Base-by-base conservation (phyloP, 2,113 vertebrate species). In the Todiramphus chloris region DNA sequence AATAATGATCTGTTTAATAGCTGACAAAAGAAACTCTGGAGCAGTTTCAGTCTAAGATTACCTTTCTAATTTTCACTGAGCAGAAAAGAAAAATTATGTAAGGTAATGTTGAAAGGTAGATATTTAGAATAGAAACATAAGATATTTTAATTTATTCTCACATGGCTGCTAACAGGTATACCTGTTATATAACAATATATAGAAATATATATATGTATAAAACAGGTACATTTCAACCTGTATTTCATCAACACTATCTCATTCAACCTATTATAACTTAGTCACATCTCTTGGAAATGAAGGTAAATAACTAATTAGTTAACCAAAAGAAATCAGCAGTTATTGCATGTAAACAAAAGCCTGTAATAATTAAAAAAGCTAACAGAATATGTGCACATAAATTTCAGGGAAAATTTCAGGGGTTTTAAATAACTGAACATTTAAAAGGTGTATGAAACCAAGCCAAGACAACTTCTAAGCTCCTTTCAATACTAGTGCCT, bases 1-100 rank as follows among this genome's bases (percentile, higher is more conserved):
- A 93, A 79, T 80, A 91, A 94, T 25, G 39, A 85, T n/a, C 62
- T 92, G 35, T 89, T 96, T 89, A 87, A 85, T 27, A 37, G n/a
- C 16, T 85, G 44, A 77, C 24, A 75, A 80, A 93, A 92, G 31
- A 90, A 16, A 73, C 66, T 92, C 68, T 76, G 41, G 16, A 89
- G n/a, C 12, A 55, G 5, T 89, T 88, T 93, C 37, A 37, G 13
- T 50, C 39, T 91, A 81, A 58, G n/a, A 66, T 39, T 37, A 85
- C 31, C 6, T 73, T 70, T 55, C 7, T 3, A 5, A n/a, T 90
- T 67, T 82, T 20, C 13, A 70, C 37, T 60, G 4, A 76, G 21
- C 46, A 70, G 25, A 33, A 89, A 87, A 35, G 8, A 44, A 84
- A 79, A 83, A 46, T 7, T 3, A 20, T 20, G 17, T 17, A 41